phyloP scores from a whole-genome alignment of 2,797 vertebrate species.

The Coluber constrictor region DNA sequence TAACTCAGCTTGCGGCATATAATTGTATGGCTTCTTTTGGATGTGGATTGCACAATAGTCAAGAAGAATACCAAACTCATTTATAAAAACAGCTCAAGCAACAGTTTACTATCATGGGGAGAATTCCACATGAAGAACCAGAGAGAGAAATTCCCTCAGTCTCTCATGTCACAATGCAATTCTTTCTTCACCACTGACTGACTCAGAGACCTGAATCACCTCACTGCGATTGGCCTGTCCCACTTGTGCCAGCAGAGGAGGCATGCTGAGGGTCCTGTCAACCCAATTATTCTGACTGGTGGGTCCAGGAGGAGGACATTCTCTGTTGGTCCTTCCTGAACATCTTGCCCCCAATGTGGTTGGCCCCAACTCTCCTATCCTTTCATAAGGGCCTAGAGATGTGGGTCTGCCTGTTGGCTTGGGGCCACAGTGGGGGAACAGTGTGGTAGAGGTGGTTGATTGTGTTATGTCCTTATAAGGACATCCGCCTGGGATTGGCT shows the following conservation, averaged over 20 bases:
- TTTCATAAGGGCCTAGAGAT: background rate
- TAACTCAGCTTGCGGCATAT: background rate
- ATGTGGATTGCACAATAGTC: background rate
- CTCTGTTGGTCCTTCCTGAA: background rate
- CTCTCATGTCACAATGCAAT: background rate
- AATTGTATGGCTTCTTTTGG: background rate
- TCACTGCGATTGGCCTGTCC: background rate
- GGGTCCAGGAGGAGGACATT: background rate
- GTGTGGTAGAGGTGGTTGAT: no score
- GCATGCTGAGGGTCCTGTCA: background rate
- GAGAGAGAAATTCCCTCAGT: background rate
- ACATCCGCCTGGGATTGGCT: no score
- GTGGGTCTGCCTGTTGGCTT: background rate
- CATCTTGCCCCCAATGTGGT: background rate
- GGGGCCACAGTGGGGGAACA: background rate
- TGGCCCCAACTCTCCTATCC: background rate
- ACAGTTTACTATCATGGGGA: background rate
- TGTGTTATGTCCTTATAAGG: no score
- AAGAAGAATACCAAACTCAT: background rate
- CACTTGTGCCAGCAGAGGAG: background rate
- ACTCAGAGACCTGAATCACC: background rate
- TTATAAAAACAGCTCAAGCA: background rate
- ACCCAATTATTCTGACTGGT: background rate
- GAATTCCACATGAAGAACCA: background rate
- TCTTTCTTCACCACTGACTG: background rate